phyloP scores from a whole-genome alignment of 2,113 vertebrate genomes.

The Cyanoramphus novaezelandiae region DNA sequence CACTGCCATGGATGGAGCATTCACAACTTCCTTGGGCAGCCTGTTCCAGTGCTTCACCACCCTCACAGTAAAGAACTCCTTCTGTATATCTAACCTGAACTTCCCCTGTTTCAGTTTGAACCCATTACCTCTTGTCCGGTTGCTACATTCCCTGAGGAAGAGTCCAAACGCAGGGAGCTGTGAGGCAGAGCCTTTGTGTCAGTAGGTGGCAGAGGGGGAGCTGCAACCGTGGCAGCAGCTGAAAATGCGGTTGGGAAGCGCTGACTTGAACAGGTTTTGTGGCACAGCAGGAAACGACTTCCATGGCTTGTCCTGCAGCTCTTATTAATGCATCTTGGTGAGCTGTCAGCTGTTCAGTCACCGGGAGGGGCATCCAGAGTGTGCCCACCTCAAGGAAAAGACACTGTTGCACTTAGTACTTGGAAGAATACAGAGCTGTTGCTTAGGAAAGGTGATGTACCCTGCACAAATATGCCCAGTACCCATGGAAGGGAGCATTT shows the following conservation, averaged over 20 bases:
- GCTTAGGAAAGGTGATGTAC: background rate
- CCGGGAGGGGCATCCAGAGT: background rate
- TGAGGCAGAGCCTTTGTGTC: background rate
- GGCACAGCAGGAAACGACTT: background rate
- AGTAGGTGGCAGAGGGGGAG: background rate
- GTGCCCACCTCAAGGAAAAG: background rate
- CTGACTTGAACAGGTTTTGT: no score
- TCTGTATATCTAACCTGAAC: background rate
- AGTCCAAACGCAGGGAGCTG: background rate
- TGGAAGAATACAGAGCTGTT: background rate
- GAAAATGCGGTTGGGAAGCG: fast-evolving
- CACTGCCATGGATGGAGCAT: background rate
- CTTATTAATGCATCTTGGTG: background rate
- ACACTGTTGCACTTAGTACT: background rate
- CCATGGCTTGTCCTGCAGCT: background rate
- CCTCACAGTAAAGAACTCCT: background rate
- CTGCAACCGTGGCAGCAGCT: background rate
- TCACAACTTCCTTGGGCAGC: background rate
- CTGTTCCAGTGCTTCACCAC: background rate
- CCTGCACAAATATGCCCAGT: background rate
- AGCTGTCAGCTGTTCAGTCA: background rate
- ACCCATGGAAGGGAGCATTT: fast-evolving
- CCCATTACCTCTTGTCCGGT: background rate
- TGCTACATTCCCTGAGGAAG: background rate
- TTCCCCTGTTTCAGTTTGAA: background rate